A percentile compares a stretch with the other conserved stretches of the same genome.
Evolutionary conservation across 2,113 vertebrate species (phyloP).

Genomic region (Ardeotis arabs): DNA sequence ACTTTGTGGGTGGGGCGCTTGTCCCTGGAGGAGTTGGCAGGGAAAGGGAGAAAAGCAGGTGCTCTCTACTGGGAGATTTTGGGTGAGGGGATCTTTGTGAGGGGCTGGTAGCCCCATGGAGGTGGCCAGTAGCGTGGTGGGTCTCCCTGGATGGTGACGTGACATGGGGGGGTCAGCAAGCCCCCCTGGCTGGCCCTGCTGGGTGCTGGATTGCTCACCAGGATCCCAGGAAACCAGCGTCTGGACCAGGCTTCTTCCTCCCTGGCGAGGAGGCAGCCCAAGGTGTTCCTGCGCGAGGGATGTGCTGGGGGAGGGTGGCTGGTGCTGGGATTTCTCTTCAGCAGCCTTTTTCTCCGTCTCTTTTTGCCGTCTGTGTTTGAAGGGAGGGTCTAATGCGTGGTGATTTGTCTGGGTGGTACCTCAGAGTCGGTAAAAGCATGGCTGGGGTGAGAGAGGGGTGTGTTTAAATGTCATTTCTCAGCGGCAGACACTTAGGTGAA

Average conservation of each 20-base stretch:
- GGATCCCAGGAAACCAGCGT: background rate
- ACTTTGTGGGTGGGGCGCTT: background rate
- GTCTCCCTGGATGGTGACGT: background rate
- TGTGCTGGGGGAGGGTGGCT: too few relatives aligned
- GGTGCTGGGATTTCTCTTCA: background rate
- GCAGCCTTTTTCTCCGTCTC: background rate
- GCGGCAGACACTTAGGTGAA: background rate
- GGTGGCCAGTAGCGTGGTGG: background rate
- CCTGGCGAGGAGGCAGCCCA: background rate
- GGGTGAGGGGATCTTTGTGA: background rate
- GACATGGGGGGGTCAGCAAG: background rate
- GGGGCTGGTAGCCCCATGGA: background rate
- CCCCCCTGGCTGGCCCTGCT: background rate
- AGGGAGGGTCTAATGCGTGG: accelerated
- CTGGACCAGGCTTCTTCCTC: background rate
- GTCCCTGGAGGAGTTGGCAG: background rate
- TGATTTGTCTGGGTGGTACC: background rate
- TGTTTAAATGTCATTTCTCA: background rate
- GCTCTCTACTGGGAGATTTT: background rate
- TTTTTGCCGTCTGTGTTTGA: background rate
- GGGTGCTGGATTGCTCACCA: background rate
- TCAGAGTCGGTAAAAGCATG: accelerated
- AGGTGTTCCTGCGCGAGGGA: background rate
- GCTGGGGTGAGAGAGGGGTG: too few relatives aligned
- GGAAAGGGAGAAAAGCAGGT: background rate